Evolutionary conservation across 2,888 invertebrate species (phyloP).

Genomic region (Netelia melanura): DNA sequence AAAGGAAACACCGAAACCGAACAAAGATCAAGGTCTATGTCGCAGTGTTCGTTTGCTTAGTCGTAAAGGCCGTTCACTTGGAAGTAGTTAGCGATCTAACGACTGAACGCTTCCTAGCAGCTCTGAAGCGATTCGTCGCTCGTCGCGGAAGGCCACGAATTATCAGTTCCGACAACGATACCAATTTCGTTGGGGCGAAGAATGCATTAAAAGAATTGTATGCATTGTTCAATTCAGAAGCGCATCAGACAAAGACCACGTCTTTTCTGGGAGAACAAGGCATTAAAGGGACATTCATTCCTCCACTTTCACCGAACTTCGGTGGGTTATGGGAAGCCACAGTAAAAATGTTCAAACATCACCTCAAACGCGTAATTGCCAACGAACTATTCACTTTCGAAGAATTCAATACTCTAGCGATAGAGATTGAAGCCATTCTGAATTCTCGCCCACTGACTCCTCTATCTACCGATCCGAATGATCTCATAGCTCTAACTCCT

Average conservation of each 20-base stretch:
- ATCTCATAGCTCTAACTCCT: constrained; percentile 48
- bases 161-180: constrained; percentile 78
- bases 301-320: too few relatives aligned
- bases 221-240: background rate
- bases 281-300: too few relatives aligned
- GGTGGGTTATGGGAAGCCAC: constrained; percentile 5
- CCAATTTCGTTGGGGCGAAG: constrained; percentile 74
- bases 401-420: constrained; percentile 64
- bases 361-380: constrained; percentile 49
- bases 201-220: too few relatives aligned
- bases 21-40: constrained; percentile 62
- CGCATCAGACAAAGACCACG: background rate
- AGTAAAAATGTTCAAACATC: background rate
- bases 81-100: constrained; percentile 76
- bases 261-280: background rate
- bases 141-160: constrained; percentile 72
- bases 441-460: too few relatives aligned
- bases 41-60: constrained; percentile 76
- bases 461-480: constrained; percentile 63
- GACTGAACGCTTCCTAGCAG: constrained; percentile 76
- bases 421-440: too few relatives aligned
- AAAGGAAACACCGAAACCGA: constrained; percentile 55
- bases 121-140: constrained; percentile 76
- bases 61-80: constrained; percentile 77
- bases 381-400: constrained; percentile 67